Percentiles rank a stretch among this genome's conserved stretches.
Conservation (phyloP, 2,113 vertebrate species). For the Climacteris rufus region DNA sequence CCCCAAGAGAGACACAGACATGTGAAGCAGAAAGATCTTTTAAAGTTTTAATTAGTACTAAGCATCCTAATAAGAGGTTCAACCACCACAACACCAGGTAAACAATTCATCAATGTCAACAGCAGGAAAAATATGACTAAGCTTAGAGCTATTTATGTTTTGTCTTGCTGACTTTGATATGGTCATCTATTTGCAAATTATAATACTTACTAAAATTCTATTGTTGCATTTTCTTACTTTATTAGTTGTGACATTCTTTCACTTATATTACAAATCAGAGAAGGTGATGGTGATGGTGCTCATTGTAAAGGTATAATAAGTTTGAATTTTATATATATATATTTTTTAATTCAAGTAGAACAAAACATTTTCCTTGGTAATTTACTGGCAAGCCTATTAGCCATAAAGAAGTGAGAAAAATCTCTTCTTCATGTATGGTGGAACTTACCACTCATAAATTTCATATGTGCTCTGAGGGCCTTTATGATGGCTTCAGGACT, state of each 20-base stretch:
- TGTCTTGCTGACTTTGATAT: neutral
- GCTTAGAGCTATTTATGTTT: neutral
- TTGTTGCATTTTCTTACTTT: neutral
- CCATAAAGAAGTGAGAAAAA: neutral
- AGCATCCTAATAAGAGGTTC: neutral
- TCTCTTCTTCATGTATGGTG: accelerated
- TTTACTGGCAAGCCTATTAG: neutral
- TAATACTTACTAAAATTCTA: neutral
- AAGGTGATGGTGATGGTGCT: neutral
- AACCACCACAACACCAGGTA: neutral
- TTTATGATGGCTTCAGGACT: neutral
- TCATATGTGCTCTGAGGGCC: neutral
- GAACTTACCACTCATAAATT: neutral
- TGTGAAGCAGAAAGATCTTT: neutral
- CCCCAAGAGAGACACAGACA: neutral
- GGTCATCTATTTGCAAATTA: neutral
- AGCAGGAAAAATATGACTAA: neutral
- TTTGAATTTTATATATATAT: neutral
- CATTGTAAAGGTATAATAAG: neutral
- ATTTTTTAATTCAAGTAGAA: neutral
- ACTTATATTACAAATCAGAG: neutral
- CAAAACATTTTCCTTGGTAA: neutral
- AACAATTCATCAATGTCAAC: neutral
- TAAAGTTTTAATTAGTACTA: neutral
- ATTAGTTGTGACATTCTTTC: neutral